These are phyloP conservation scores for Turritopsis rubra DNA, from an alignment of 30 jellyfish, hydroid and myxozoan genomes.

Conservation along the genomic window DNA sequence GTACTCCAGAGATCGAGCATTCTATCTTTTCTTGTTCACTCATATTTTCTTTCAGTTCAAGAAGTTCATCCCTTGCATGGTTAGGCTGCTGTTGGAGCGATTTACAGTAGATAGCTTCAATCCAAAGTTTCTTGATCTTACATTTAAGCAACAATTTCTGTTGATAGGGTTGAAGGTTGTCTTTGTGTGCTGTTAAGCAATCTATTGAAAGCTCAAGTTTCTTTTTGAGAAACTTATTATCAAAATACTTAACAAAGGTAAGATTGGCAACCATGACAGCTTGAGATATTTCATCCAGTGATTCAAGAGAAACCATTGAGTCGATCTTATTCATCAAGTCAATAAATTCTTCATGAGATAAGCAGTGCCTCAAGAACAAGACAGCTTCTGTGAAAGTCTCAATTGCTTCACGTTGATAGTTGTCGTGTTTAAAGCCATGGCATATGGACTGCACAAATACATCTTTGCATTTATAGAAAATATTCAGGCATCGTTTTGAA, in stretches of 20 bases:
- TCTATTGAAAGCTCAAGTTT: background rate
- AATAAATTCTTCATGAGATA: background rate
- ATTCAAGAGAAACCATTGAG: background rate
- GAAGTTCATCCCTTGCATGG: background rate
- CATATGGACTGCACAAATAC: background rate
- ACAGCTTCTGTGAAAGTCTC: background rate
- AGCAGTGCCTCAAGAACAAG: background rate
- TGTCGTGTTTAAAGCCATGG: background rate
- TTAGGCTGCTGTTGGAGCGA: too few relatives aligned
- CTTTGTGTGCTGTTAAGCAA: background rate
- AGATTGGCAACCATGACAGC: slow-evolving; percentile 5
- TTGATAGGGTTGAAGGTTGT: background rate
- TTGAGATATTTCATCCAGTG: background rate
- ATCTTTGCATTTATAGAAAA: background rate
- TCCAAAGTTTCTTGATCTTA: background rate
- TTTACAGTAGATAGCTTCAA: background rate
- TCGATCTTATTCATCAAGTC: background rate
- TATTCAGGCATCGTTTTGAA: background rate
- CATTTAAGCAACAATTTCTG: background rate
- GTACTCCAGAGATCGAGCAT: background rate
- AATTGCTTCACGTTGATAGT: background rate
- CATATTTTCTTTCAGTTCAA: background rate
- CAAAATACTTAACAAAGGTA: slow-evolving; percentile 9
- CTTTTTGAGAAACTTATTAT: background rate
- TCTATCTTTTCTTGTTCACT: background rate